Evolutionary conservation across 37 sponge, comb jelly and placozoan genomes (phyloP).

Genomic region (Dysidea cf. avara): DNA sequence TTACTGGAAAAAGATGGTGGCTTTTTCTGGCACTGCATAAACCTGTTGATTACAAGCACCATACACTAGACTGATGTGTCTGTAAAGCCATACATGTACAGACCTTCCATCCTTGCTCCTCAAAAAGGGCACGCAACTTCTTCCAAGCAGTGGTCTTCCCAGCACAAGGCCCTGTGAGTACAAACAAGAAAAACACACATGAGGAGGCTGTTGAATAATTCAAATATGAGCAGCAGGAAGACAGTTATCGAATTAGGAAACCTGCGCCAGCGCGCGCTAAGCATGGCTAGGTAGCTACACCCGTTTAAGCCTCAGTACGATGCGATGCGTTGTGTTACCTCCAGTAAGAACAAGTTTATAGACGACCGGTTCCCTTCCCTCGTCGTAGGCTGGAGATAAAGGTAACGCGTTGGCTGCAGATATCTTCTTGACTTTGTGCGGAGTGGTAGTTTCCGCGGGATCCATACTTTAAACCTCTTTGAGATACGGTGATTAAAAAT

Average conservation of each 20-base stretch:
- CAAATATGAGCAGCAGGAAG: not conserved
- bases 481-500: too few species aligned
- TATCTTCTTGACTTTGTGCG: too few species aligned
- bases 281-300: not conserved
- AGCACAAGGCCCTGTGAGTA: conserved; percentile 78
- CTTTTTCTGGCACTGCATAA: conserved; percentile 74
- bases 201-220: too few species aligned
- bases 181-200: not conserved
- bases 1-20: conserved; percentile 72
- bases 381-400: too few species aligned
- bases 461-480: too few species aligned
- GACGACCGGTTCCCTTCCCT: too few species aligned
- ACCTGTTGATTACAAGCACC: conserved; percentile 37
- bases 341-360: conserved; percentile 87
- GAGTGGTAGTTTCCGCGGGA: too few species aligned
- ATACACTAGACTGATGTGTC: not conserved
- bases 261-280: not conserved
- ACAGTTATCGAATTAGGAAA: not conserved
- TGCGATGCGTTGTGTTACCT: too few species aligned
- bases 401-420: too few species aligned
- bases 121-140: conserved; percentile 69
- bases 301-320: not conserved
- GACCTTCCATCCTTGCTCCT: conserved; percentile 82
- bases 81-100: not conserved
- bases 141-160: conserved; percentile 78